Evolutionary conservation across 1,140 invertebrate genomes (phyloP).

Genomic region (Nephila pilipes): DNA sequence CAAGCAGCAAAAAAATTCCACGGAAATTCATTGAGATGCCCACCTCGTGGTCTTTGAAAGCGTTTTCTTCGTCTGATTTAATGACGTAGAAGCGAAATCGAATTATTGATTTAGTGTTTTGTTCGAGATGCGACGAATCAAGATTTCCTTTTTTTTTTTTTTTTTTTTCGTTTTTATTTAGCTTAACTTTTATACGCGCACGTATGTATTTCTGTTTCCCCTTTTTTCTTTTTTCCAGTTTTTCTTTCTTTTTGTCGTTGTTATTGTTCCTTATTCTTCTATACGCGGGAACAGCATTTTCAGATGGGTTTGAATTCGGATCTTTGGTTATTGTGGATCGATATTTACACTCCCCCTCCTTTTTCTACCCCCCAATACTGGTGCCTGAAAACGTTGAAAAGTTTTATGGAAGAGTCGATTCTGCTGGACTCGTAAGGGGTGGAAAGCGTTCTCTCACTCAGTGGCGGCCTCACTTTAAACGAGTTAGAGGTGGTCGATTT

Average conservation of each 20-base stretch:
- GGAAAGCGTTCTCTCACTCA: background rate
- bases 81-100: constrained; percentile 74
- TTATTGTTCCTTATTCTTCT: constrained; percentile 8
- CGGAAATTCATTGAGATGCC: constrained; percentile 70
- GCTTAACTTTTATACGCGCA: constrained; percentile 62
- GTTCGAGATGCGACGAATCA: constrained; percentile 74
- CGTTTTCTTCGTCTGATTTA: constrained; percentile 73
- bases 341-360: constrained; percentile 29
- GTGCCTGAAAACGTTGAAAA: constrained; percentile 67
- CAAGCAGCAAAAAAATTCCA: constrained; percentile 41
- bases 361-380: background rate
- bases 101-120: constrained; percentile 76
- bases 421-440: background rate
- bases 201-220: constrained; percentile 9
- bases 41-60: constrained; percentile 61
- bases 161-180: constrained; percentile 54
- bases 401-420: constrained; percentile 74
- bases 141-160: constrained; percentile 29
- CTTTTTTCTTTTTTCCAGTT: background rate
- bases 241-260: constrained; percentile 13
- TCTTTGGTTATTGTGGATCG: constrained; percentile 62
- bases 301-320: constrained; percentile 48
- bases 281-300: constrained; percentile 48
- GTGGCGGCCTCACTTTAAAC: background rate
- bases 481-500: constrained; percentile 19